Base-by-base conservation (phyloP, 1,140 invertebrate genomes). In the Whitmania pigra region DNA sequence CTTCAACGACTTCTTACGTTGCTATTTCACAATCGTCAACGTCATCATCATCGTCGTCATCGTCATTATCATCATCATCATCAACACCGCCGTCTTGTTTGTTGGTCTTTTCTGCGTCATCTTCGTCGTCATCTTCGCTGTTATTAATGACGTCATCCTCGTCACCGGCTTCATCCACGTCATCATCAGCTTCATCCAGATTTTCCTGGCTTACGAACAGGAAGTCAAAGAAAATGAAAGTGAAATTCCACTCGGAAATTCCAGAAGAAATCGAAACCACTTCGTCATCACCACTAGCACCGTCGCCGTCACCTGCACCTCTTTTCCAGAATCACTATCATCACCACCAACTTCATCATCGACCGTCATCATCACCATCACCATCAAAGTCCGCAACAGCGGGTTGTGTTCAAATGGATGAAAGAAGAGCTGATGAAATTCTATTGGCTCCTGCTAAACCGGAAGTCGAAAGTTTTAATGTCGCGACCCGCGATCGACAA, bases 161-260 rank as follows among this genome's bases (percentile, higher is more conserved):
- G 22, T 63, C 57, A 15, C 57, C 57, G 29, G 22, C 15, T 7
- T 63, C 57, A 25, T 63, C 57, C 29, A 25, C 57, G 29, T 31
- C 57, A 63, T 63, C 57, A 63, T 63, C 57, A 17, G 22, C 57
- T 25, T 63, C 57, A 13, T 63, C 57, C 57, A 63, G 57, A 63
- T 63, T 63, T 22, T 63, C 57, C 11, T 49, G 43, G 43, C 43
- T 49, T 49, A 49, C 43, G 43, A 49, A 49, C 43, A 49, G 43
- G 43, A 49, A 49, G 43, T 49, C 43, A 17, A 49, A 49, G 43
- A 49, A 49, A 49, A 49, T 49, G 43, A 49, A 49, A 49, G 43
- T 49, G 43, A 49, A 49, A 49, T 49, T 49, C 43, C 43, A 49
- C 43, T 49, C 43, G 43, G 43, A 49, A 49, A 49, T 49, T 49